Conservation (phyloP, 1,140 invertebrate species). For the Carposina sasakii region DNA sequence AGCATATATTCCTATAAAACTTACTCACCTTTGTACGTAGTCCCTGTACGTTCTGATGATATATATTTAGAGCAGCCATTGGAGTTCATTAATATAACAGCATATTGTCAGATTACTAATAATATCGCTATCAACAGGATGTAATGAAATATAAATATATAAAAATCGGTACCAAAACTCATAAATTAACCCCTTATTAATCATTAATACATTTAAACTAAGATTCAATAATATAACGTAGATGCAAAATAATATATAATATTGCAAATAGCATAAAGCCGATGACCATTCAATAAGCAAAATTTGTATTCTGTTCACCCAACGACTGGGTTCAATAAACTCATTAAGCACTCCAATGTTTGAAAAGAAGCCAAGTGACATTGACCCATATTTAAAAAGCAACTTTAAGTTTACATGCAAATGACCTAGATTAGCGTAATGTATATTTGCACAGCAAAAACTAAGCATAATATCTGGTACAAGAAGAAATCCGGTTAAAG, state of each 20-base stretch:
- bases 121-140: background rate
- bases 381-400: background rate
- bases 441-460: background rate
- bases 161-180: background rate
- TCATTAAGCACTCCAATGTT: background rate
- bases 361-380: background rate
- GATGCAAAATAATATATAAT: background rate
- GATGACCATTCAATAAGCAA: background rate
- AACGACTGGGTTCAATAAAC: background rate
- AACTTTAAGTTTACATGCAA: background rate
- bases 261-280: background rate
- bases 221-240: background rate
- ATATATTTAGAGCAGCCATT: background rate
- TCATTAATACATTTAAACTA: background rate
- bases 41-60: background rate
- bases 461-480: background rate
- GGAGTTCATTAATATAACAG: too few species aligned
- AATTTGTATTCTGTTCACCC: background rate
- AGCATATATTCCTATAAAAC: background rate
- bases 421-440: background rate
- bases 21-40: background rate
- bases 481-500: background rate
- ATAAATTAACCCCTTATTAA: too few species aligned
- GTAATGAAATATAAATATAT: background rate
- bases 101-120: too few species aligned